Conservation (phyloP, 2,797 vertebrate genomes). For the Syndactyla subalaris region DNA sequence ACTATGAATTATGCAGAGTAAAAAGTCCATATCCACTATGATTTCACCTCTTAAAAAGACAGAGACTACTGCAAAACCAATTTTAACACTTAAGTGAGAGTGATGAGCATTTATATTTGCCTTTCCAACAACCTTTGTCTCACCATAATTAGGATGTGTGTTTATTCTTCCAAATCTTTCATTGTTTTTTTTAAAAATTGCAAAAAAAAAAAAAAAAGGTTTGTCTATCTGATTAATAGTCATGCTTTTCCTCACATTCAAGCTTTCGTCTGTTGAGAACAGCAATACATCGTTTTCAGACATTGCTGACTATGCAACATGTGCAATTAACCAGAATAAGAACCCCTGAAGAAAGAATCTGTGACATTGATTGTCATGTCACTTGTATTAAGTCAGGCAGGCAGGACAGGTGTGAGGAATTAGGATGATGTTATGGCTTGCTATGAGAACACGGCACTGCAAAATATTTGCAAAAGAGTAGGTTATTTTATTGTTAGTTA, state of each 20-base stretch:
- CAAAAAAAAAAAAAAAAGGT: background rate
- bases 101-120: background rate
- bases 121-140: background rate
- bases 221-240: conserved; percentile 8
- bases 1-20: background rate
- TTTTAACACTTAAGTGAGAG: background rate
- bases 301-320: conserved; percentile 24
- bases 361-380: conserved; percentile 50
- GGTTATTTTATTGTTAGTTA: background rate
- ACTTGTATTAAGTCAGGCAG: conserved; percentile 44
- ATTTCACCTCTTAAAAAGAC: background rate
- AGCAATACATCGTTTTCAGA: background rate
- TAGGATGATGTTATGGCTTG: conserved; percentile 16
- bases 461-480: background rate
- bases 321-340: conserved; percentile 47
- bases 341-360: conserved; percentile 9
- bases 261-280: conserved; percentile 1
- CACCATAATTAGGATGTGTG: background rate
- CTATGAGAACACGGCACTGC: background rate
- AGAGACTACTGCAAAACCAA: background rate
- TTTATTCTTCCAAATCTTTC: background rate
- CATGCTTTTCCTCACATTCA: background rate
- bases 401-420: conserved; percentile 22
- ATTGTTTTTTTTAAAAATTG: background rate
- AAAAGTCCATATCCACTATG: background rate